Evolutionary conservation across 2,888 invertebrate species (phyloP).

Genomic region (Calephelis perditalis): DNA sequence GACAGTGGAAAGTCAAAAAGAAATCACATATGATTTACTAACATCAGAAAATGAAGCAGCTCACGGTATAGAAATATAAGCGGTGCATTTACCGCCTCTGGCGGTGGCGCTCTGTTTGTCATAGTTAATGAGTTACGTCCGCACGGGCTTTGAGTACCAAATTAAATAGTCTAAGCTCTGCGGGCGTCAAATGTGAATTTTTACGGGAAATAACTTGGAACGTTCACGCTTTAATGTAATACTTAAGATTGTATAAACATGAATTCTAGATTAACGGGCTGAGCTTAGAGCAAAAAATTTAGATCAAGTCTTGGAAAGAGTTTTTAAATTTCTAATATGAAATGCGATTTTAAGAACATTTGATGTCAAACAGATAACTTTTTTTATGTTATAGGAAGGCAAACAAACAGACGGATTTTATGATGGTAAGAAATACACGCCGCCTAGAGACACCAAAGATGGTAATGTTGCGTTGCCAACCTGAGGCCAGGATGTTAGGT

Average conservation of each 20-base stretch:
- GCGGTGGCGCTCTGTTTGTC: slow-evolving; percentile 19
- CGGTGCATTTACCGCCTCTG: slow-evolving; percentile 6
- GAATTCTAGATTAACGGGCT: slow-evolving; percentile 1
- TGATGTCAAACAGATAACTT: too few relatives aligned
- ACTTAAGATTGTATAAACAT: slow-evolving; percentile 10
- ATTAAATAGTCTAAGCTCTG: slow-evolving; percentile 20
- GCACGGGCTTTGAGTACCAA: slow-evolving; percentile 23
- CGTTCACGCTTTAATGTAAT: slow-evolving; percentile 6
- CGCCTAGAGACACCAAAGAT: too few relatives aligned
- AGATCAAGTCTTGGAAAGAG: too few relatives aligned
- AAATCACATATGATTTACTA: neutral
- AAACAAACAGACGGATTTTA: too few relatives aligned
- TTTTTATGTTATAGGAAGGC: too few relatives aligned
- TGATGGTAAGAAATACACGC: too few relatives aligned
- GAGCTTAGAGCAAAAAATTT: neutral
- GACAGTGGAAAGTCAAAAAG: too few relatives aligned
- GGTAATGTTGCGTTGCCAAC: too few relatives aligned
- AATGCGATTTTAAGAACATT: too few relatives aligned
- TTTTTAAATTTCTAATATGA: too few relatives aligned
- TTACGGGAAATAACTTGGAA: slow-evolving; percentile 10
- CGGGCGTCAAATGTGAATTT: slow-evolving; percentile 15
- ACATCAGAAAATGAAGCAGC: slow-evolving; percentile 9
- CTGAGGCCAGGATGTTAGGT: too few relatives aligned
- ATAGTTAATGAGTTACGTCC: slow-evolving; percentile 23
- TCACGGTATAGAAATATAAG: slow-evolving; percentile 9